Conservation (phyloP, 2,113 vertebrate genomes). For the Pyxicephalus adspersus region DNA sequence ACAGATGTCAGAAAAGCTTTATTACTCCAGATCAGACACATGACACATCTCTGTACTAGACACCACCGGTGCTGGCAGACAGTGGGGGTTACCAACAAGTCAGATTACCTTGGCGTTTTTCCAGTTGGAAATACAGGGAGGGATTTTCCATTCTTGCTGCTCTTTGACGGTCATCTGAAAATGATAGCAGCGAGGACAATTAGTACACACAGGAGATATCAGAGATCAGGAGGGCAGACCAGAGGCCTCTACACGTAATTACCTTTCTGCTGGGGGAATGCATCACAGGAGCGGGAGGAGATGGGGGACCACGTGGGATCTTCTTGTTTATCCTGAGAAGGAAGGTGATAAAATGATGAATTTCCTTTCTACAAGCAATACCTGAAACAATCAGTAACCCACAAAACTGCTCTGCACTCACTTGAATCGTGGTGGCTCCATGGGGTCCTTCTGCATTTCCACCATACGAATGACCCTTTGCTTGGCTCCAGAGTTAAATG, state of each 20-base stretch:
- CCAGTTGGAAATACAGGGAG: conserved; percentile 98
- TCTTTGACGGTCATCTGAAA: conserved; percentile 97
- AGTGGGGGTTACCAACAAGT: too few relatives aligned
- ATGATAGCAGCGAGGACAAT: conserved; percentile 46
- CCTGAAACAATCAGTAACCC: background rate
- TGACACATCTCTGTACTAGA: too few relatives aligned
- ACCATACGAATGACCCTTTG: conserved; percentile 98
- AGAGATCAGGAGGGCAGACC: background rate
- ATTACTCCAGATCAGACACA: too few relatives aligned
- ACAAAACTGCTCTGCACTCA: conserved; percentile 64
- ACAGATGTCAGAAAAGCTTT: conserved; percentile 48
- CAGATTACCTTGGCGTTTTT: conserved; percentile 94
- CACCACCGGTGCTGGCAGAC: too few relatives aligned
- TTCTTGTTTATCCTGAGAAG: conserved; percentile 94
- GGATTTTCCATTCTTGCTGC: conserved; percentile 99
- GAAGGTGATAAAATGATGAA: background rate
- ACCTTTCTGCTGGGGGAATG: conserved; percentile 98
- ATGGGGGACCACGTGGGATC: conserved; percentile 95
- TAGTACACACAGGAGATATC: background rate
- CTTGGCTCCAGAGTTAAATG: conserved; percentile 97
- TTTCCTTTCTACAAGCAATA: too few relatives aligned
- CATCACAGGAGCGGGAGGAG: conserved; percentile 97
- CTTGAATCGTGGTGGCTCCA: conserved; percentile 98
- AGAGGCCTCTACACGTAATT: conserved; percentile 32
- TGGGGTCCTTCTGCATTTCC: conserved; percentile 98